Base-by-base conservation (phyloP, 2,888 invertebrate species). In the Hartigia nigra region DNA sequence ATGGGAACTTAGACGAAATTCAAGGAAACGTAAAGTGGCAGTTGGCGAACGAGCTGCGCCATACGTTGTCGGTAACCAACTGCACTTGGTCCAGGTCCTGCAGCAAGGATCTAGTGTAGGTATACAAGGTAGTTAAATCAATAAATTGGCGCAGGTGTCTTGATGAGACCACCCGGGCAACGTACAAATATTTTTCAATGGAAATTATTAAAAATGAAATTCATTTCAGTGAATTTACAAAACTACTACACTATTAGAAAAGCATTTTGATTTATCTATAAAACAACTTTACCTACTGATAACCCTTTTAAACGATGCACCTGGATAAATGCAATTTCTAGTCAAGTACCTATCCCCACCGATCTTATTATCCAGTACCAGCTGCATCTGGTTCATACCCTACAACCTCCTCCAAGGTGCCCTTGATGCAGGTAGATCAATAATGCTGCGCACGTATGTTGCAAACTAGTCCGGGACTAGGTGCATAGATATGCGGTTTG, bases 41-140 rank as follows among this genome's bases (percentile, higher is more conserved):
- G 84, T 79, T 84, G 84, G 83, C 77, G 84, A 84, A 84, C 84
- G 84, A 82, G 77, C 82, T 82, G 82, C 82, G 84, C 82, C 84
- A 82, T 81, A 78, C 79, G 81, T 81, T 83, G 83, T 82, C 81
- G 82, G 80, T 81, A 78, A 82, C 85, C 83, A 85, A 84, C 84
- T 84, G 84, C 84, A 84, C 84, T 84, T 81, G 84, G 81, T 83
- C 81, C 83, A 85, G 82, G 82, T 82, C 81, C 79, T 77, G 83
- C 81, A 81, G 81, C 80, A 79, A 80, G 81, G 78, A 81, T 78
- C 81, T 77, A 76, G 84, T 76, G 55, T 76, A 31, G 35, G 72
- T 14, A n/a, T 70, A 70, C 75, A 31, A 77, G 36, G 72, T 76
- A 36, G 37, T 79, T 76, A 70, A 80, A 84, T 83, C 84, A 77